phyloP scores from a whole-genome alignment of 2,888 invertebrate species.

The Tetheella fluctuosa region DNA sequence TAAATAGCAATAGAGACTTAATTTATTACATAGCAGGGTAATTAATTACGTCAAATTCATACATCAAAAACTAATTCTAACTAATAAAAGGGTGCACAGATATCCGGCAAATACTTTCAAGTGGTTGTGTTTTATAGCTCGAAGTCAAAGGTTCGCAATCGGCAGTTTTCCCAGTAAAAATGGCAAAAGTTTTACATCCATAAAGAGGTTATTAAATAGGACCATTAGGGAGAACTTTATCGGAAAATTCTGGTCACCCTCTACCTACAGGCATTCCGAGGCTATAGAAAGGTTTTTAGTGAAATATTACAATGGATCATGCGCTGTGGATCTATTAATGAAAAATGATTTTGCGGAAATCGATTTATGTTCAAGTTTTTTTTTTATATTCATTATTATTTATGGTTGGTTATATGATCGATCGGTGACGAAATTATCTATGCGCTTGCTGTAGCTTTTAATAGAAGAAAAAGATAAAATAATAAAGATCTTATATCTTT shows the following conservation, averaged over 20 bases:
- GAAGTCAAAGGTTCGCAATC: slow-evolving; percentile 13
- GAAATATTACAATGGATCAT: slow-evolving; percentile 6
- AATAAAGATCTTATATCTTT: too few relatives aligned
- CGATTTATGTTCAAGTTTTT: background rate
- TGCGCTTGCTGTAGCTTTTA: background rate
- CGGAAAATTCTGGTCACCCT: slow-evolving; percentile 14
- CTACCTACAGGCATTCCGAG: background rate
- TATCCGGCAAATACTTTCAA: slow-evolving; percentile 3
- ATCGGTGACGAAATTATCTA: background rate
- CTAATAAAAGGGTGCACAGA: slow-evolving; percentile 5
- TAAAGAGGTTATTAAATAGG: slow-evolving; percentile 17
- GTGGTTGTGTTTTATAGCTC: slow-evolving; percentile 14
- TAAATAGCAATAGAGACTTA: too few relatives aligned
- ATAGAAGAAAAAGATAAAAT: background rate
- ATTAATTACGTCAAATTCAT: background rate
- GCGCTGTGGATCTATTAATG: background rate
- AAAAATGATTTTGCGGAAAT: background rate
- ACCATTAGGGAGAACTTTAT: slow-evolving; percentile 18
- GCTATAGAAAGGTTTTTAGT: slow-evolving; percentile 1
- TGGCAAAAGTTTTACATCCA: slow-evolving; percentile 18
- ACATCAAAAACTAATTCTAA: background rate
- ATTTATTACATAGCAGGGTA: background rate
- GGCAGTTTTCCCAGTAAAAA: slow-evolving; percentile 19
- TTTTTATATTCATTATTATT: background rate
- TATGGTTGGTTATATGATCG: too few relatives aligned